Conservation (phyloP, 2,113 vertebrate species). For the Haliaeetus leucogaster region DNA sequence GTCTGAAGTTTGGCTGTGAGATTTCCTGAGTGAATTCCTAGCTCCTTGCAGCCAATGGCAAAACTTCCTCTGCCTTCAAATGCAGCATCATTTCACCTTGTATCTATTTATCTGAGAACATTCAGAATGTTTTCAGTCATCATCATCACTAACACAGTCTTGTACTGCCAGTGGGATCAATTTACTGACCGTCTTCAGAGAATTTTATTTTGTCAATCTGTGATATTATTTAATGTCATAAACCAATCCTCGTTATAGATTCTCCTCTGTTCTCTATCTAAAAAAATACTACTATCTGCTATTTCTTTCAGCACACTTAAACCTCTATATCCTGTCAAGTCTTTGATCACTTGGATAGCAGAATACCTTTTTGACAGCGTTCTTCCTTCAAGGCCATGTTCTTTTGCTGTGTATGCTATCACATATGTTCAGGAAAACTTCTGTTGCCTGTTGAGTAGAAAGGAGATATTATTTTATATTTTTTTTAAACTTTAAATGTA, state of each 20-base stretch:
- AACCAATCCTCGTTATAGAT: background rate
- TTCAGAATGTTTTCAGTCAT: background rate
- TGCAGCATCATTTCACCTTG: background rate
- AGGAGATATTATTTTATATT: background rate
- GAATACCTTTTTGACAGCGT: background rate
- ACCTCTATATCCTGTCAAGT: background rate
- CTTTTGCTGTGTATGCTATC: background rate
- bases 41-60: background rate
- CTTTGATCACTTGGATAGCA: background rate
- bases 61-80: background rate
- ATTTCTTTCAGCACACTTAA: background rate
- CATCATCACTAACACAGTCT: background rate
- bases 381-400: background rate
- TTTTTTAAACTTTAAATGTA: background rate
- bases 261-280: background rate
- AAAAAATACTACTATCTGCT: background rate
- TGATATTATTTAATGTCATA: background rate
- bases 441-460: background rate
- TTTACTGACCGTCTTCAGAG: background rate
- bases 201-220: background rate
- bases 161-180: background rate
- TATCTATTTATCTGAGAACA: background rate
- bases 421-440: background rate
- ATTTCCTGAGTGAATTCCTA: background rate
- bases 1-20: background rate